A percentile compares a stretch with the other conserved stretches of the same genome.
Conservation (phyloP, 2,797 vertebrate species). For the Xiphophorus birchmanni region DNA sequence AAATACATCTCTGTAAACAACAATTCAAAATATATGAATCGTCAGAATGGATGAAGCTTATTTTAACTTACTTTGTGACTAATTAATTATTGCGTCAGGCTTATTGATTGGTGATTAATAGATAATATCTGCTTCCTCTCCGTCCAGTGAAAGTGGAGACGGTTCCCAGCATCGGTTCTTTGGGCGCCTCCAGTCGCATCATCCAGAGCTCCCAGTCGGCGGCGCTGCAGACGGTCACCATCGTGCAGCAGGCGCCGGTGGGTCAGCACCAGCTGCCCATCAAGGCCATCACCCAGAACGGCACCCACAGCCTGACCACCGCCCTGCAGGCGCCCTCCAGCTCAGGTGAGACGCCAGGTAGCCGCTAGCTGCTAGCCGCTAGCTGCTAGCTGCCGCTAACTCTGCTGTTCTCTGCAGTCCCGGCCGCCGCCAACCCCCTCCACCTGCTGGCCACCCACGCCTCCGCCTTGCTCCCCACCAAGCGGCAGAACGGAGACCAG, state of each 20-base stretch:
- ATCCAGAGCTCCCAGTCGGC: constrained; percentile 86
- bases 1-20: too few relatives aligned
- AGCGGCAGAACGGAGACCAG: constrained; percentile 89
- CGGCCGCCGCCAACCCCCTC: constrained; percentile 89
- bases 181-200: constrained; percentile 86
- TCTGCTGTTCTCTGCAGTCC: constrained; percentile 1
- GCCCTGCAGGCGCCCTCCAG: constrained; percentile 83
- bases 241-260: constrained; percentile 89
- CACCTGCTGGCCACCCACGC: constrained; percentile 94
- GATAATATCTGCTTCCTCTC: background rate
- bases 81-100: background rate
- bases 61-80: too few relatives aligned
- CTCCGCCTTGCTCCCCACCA: constrained; percentile 93
- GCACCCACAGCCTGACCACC: constrained; percentile 89
- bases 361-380: too few relatives aligned
- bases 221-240: constrained; percentile 90
- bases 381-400: too few relatives aligned
- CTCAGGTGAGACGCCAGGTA: constrained; percentile 75
- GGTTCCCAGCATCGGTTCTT: constrained; percentile 85
- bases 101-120: background rate
- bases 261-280: constrained; percentile 98
- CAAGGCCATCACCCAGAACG: constrained; percentile 94
- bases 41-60: too few relatives aligned
- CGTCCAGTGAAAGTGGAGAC: constrained; percentile 92
- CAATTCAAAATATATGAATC: too few relatives aligned